Base-by-base conservation (phyloP, 1,140 invertebrate genomes). In the Bombus picipes region DNA sequence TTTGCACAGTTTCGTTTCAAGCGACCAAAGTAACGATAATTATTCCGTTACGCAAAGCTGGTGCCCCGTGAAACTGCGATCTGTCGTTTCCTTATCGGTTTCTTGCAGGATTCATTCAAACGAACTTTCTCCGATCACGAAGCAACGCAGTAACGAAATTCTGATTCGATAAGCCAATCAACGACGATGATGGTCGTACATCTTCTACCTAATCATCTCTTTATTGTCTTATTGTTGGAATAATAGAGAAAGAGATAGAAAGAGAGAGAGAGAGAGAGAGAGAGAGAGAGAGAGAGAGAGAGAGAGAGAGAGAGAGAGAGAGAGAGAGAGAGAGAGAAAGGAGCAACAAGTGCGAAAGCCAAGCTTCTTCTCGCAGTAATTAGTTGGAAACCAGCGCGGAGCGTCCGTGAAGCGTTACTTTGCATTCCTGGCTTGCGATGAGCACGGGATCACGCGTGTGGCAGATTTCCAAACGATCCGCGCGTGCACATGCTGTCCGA, bases 401-500 rank as follows among this genome's bases (percentile, higher is more conserved):
- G 37, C n/a, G 75, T 78, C 37, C 75, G 10, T 78, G 53, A 78
- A 76, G 28, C 53, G 53, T 66, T 65, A 41, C 39, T 78, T 65
- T 78, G 28, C 37, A 78, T 65, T 65, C 75, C 9, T 62, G 1
- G 25, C 53, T n/a, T 2, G 32, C n/a, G 57, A 76, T 18, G 37
- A 59, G 8, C n/a, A 77, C 28, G 39, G 57, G 15, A 77, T 62
- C 37, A 66, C 62, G 59, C 43, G n/a, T 41, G 41, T 78, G 37
- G 59, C 62, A 65, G 75, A 78, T 78, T 78, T 78, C 57, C 62
- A 77, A 77, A 77, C 75, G 59, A 39, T 28, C 25, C 5, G n/a
- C 75, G 75, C 75, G 37, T 78, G 15, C 3, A 32, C 34, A 2
- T 9, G 75, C 15, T 28, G 28, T 32, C 12, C 41, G 75, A 78